Evolutionary conservation across 2,113 vertebrate species (phyloP).

Genomic region (Nanorana parkeri): DNA sequence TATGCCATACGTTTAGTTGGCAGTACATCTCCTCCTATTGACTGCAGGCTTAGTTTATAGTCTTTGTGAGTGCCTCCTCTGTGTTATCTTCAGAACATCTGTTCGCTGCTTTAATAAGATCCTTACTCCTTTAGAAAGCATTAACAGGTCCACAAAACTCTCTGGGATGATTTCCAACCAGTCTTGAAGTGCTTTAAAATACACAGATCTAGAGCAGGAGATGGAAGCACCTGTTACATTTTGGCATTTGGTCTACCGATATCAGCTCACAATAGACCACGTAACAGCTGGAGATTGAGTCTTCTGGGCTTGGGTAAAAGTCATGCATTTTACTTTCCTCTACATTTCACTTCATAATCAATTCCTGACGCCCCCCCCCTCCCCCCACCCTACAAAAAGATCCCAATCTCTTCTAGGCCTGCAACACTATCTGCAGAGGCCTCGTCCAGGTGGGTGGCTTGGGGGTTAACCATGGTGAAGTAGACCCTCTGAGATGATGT

Average conservation of each 20-base stretch:
- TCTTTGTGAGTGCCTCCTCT: constrained; percentile 70
- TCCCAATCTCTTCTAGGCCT: too few relatives aligned
- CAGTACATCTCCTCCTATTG: constrained; percentile 57
- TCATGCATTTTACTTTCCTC: too few relatives aligned
- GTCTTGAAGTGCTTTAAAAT: constrained; percentile 52
- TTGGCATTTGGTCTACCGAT: background rate
- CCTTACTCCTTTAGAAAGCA: constrained; percentile 67
- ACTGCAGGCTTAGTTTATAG: constrained; percentile 70
- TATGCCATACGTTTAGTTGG: constrained; percentile 65
- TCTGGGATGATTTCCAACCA: constrained; percentile 56
- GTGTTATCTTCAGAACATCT: constrained; percentile 75
- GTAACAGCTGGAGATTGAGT: too few relatives aligned
- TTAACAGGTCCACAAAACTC: constrained; percentile 62
- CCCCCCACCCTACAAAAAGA: too few relatives aligned
- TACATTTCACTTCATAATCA: too few relatives aligned
- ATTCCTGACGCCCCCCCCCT: too few relatives aligned
- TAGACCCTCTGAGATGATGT: too few relatives aligned
- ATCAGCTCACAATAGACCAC: background rate
- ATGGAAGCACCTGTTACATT: background rate
- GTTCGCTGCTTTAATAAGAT: constrained; percentile 71
- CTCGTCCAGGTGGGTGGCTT: too few relatives aligned
- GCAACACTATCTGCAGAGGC: too few relatives aligned
- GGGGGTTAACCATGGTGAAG: too few relatives aligned
- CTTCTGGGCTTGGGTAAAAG: too few relatives aligned
- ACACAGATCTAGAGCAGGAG: background rate